These are phyloP conservation scores for Hippopotamus amphibius DNA, from an alignment of 2,113 vertebrate genomes.

Conservation along the genomic window DNA sequence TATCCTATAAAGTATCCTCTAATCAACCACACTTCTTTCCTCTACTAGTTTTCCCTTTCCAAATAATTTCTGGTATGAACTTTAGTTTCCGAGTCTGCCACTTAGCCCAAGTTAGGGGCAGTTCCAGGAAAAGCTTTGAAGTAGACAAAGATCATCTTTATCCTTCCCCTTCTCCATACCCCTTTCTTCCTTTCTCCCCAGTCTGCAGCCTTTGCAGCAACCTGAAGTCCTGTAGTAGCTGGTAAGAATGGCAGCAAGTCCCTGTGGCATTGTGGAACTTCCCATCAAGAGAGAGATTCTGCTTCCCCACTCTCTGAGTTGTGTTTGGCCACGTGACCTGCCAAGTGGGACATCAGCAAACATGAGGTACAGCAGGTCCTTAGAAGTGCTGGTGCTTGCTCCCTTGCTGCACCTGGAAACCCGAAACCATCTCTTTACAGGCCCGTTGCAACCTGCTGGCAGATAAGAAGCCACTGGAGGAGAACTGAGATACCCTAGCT, in stretches of 20 bases:
- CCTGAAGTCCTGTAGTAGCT: neutral
- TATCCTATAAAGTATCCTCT: neutral
- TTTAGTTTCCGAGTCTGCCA: slow-evolving; percentile 22
- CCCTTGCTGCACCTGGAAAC: neutral
- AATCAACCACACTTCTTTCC: neutral
- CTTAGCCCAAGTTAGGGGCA: neutral
- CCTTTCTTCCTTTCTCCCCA: neutral
- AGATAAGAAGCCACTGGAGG: neutral
- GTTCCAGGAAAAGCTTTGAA: neutral
- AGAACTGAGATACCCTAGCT: neutral
- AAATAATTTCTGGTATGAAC: neutral
- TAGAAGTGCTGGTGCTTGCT: neutral
- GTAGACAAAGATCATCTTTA: neutral
- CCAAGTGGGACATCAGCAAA: neutral
- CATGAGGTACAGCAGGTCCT: neutral
- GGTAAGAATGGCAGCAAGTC: neutral
- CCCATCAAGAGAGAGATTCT: neutral
- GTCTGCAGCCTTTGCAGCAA: neutral
- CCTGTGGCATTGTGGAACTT: neutral
- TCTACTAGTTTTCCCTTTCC: neutral
- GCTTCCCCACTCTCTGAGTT: neutral
- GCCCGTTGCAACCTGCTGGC: neutral
- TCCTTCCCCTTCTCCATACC: neutral
- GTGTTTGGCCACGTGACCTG: neutral
- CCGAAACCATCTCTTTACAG: neutral